Percentiles rank a stretch among this genome's conserved stretches.
These are phyloP conservation scores for Tragulus kanchil DNA, from an alignment of 2,113 vertebrate species.

Conservation along the genomic window DNA sequence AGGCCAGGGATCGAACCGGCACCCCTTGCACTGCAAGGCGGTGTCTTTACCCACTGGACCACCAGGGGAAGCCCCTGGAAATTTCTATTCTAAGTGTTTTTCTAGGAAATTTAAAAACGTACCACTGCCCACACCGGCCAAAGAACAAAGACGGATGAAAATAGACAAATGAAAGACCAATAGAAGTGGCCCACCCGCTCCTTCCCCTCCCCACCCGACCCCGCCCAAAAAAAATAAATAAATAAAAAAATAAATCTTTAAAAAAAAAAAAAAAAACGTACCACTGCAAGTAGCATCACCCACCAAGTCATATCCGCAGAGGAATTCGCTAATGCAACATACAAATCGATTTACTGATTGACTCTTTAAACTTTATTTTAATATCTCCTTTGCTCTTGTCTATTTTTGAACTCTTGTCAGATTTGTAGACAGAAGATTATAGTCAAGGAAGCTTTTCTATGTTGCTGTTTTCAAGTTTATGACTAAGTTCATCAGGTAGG, in stretches of 20 bases:
- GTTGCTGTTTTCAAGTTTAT: not conserved
- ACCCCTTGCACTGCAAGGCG: no score
- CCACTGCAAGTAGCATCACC: not conserved
- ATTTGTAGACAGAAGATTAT: not conserved
- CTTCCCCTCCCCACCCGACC: no score
- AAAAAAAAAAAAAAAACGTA: no score
- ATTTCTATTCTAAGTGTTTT: not conserved
- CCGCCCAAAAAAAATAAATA: no score
- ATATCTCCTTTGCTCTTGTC: not conserved
- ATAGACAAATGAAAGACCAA: no score
- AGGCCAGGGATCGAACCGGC: no score
- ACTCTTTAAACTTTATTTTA: not conserved
- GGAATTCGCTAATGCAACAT: not conserved
- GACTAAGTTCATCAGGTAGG: not conserved
- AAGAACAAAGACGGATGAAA: no score
- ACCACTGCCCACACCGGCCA: no score
- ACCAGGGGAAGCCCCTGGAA: not conserved
- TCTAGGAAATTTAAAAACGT: not conserved
- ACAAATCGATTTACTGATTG: not conserved
- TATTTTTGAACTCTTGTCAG: not conserved
- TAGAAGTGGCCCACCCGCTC: no score
- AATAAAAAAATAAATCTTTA: no score
- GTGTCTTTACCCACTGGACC: no score
- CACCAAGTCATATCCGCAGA: not conserved
- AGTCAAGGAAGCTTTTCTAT: not conserved